phyloP scores from a whole-genome alignment of 2,888 invertebrate species.

The Gymnocheta viridis region DNA sequence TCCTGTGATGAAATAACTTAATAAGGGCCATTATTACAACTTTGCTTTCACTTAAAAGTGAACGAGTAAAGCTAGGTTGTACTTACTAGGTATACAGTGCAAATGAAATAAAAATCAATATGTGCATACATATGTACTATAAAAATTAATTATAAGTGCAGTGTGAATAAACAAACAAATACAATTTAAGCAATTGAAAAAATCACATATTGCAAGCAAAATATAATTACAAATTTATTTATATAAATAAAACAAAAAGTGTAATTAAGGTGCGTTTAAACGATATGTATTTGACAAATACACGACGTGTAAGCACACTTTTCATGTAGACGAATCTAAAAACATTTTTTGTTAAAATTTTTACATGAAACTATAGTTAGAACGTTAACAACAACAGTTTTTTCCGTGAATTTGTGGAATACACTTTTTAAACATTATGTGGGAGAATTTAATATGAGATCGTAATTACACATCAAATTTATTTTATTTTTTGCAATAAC shows the following conservation, averaged over 20 bases:
- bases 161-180: background rate
- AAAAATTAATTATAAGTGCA: background rate
- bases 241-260: conserved; percentile 1
- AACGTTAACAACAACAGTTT: conserved; percentile 5
- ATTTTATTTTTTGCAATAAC: background rate
- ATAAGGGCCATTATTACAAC: too few species aligned
- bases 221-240: conserved; percentile 20
- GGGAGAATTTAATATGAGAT: background rate
- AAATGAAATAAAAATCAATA: background rate
- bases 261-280: background rate
- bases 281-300: background rate
- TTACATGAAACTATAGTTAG: conserved; percentile 37
- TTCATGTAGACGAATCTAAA: background rate
- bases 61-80: too few species aligned
- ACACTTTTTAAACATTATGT: background rate
- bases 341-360: too few species aligned
- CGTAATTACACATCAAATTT: background rate
- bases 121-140: background rate
- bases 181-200: background rate
- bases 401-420: background rate
- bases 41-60: too few species aligned
- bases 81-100: too few species aligned
- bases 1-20: too few species aligned
- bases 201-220: conserved; percentile 45
- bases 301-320: background rate